Base-by-base conservation (phyloP, 2,888 invertebrate species). In the Chromoteleia sp. region DNA sequence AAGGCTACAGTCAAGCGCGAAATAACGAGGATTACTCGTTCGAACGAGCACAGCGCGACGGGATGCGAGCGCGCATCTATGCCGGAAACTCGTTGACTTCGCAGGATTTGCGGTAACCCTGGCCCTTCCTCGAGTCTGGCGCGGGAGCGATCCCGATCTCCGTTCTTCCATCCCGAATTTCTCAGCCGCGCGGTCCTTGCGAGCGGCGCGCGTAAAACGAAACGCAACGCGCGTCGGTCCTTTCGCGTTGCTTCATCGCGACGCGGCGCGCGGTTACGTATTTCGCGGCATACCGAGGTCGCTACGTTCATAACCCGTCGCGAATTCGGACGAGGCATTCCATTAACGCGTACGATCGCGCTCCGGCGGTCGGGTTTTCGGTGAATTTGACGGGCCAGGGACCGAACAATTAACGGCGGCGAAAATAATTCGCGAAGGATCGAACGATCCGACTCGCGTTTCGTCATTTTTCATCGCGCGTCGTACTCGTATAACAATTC, bases 1-100 rank as follows among this genome's bases (percentile, higher is more conserved):
- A 79, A 82, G 79, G 82, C 82, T 79, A 82, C 82, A 79, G 82
- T 76, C 76, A 79, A 82, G 79, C 82, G 75, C 82, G 82, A 82
- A 82, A 82, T 82, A 82, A 82, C 82, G 82, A 74, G 75, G 78
- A 82, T 82, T 82, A 78, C 75, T 78, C 78, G 82, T 78, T 70
- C 75, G 78, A 71, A 75, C 75, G 82, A 71, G 48, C 78, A 82
- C 50, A 71, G 82, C 71, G 82, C 70, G 73, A 76, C 75, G 79
- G 79, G 63, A 82, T 79, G 82, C 76, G 71, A 82, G 71, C 67
- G 71, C 67, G 56, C 75, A 71, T 82, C 81, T 73, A 82, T 76
- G 77, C 81, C 78, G 82, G 82, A 78, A 79, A 82, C 82, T 82
- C 82, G 78, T 79, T 79, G 82, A 79, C 82, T 82, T 82, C 79